Evolutionary conservation across 2,888 invertebrate species (phyloP).

Genomic region (Sinopyrophorus schimmeli): DNA sequence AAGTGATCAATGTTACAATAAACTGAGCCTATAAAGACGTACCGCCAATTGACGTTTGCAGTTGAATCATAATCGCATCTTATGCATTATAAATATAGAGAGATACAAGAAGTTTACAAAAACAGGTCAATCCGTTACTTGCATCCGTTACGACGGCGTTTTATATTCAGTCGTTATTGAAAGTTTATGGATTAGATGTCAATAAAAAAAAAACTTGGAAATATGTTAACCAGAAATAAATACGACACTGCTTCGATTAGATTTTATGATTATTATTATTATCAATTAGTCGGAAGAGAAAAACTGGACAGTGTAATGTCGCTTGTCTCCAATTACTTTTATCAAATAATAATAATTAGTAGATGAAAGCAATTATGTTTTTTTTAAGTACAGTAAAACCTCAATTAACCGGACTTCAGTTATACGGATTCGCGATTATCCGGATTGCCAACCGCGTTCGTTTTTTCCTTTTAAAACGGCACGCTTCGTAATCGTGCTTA

Average conservation of each 20-base stretch:
- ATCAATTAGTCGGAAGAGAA: too few relatives aligned
- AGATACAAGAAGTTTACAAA: constrained; percentile 20
- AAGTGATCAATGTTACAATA: constrained; percentile 21
- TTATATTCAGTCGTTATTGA: constrained; percentile 27
- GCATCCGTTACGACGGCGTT: constrained; percentile 16
- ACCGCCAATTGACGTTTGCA: constrained; percentile 25
- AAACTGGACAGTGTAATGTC: too few relatives aligned
- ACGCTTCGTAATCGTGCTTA: too few relatives aligned
- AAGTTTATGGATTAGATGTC: constrained; percentile 23
- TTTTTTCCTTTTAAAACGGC: too few relatives aligned
- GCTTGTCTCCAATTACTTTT: too few relatives aligned
- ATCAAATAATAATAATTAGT: too few relatives aligned
- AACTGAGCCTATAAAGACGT: constrained; percentile 26
- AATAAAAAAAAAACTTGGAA: constrained; percentile 18
- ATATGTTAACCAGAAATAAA: constrained; percentile 13
- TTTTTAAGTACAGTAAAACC: too few relatives aligned
- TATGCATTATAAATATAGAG: constrained; percentile 32
- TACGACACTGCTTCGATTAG: constrained; percentile 7
- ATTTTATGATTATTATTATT: too few relatives aligned
- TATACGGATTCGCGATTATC: too few relatives aligned
- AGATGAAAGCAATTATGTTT: too few relatives aligned
- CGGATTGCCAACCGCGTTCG: too few relatives aligned
- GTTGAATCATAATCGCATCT: constrained; percentile 30
- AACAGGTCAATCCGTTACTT: constrained; percentile 24
- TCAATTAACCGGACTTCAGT: too few relatives aligned